These are phyloP conservation scores for Panthera tigris DNA, from an alignment of 2,113 vertebrate genomes.

Conservation along the genomic window DNA sequence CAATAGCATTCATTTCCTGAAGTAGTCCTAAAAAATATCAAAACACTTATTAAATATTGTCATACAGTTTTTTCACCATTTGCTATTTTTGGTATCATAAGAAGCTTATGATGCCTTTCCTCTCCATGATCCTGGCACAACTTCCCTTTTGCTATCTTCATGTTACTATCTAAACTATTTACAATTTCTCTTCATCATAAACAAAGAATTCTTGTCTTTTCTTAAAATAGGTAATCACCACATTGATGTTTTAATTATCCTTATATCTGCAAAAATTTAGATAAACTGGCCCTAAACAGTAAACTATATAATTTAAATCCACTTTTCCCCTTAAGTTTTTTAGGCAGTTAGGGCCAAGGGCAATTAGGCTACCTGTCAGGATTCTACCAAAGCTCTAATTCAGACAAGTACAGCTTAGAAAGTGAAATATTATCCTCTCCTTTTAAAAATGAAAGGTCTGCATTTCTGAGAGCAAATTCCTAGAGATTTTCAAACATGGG, in stretches of 20 bases:
- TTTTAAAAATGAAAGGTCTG: slow-evolving; percentile 34
- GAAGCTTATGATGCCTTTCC: not conserved
- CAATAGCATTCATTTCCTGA: not conserved
- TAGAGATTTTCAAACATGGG: slow-evolving; percentile 14
- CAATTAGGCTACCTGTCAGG: not conserved
- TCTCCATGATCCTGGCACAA: not conserved
- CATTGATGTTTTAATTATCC: slow-evolving; percentile 10
- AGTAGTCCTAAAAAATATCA: not conserved
- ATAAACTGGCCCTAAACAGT: not conserved
- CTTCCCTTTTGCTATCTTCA: not conserved
- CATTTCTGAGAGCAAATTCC: not conserved
- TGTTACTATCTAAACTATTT: not conserved
- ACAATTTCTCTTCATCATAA: slow-evolving; percentile 19
- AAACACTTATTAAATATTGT: not conserved
- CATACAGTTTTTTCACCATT: not conserved
- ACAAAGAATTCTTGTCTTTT: not conserved
- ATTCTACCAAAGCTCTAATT: not conserved
- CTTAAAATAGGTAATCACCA: not conserved
- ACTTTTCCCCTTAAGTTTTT: not conserved
- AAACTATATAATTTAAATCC: not conserved
- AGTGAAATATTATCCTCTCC: not conserved
- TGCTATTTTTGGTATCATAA: not conserved
- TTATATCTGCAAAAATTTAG: not conserved
- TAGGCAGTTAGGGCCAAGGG: not conserved
- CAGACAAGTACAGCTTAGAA: slow-evolving; percentile 5